Evolutionary conservation across 2,113 vertebrate species (phyloP), one percentile per base, ranked within the genome.

Genomic region (Papio anubis): DNA sequence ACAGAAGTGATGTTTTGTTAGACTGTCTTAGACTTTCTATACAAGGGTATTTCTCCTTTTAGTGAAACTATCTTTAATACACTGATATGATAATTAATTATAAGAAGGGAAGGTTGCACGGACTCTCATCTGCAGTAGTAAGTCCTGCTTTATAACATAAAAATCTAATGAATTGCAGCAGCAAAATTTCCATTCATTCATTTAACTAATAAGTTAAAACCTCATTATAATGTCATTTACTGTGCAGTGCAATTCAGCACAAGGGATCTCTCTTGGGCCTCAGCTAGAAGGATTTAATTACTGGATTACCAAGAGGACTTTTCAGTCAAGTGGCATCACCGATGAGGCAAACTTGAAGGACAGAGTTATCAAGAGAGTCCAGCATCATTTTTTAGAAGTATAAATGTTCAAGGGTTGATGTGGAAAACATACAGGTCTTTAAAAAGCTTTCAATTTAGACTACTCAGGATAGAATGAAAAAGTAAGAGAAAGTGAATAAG

Each of bases 171-270:
- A 96, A 96, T 43, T 79, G 32, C 73, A 91, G 73, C 48, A 89
- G 82, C 68, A 70, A 86, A 96, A n/a, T 93, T 97, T 59, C 78
- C 84, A 92, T 92, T 96, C 82, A 80, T 94, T 97, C 93, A 96
- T 48, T 96, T 88, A 86, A 95, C 55, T 85, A 79, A 48, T 92
- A 97, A 92, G 90, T 94, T 98, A 87, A 97, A 98, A 88, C 14
- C 20, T 97, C 64, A 93, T 97, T 96, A 92, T 81, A 94, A 92
- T 93, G 96, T 64, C 87, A 96, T 84, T 92, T 83, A 81, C 57
- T 55, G 1, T 78, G 45, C 70, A 88, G 92, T 76, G 8, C 50
- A 93, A 38, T 88, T 93, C 70, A 85, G 80, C 55, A 92, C 57
- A 81, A 66, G 35, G 50, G 90, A 93, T 91, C 16, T 92, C 73